Conservation (phyloP, 2,888 invertebrate species). For the Eremobia ochroleuca region DNA sequence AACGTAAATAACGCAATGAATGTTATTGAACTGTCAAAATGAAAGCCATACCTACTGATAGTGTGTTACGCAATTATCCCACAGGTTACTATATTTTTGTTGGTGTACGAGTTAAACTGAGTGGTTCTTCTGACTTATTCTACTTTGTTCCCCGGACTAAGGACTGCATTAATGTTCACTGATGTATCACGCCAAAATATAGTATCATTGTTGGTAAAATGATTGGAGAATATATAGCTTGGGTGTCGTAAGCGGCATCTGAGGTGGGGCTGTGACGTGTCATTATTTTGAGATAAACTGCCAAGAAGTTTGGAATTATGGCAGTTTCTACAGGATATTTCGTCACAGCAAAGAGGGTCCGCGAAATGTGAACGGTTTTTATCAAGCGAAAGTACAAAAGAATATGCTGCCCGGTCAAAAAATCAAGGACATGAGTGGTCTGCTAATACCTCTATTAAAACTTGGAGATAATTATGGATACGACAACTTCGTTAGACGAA, state of each 20-base stretch:
- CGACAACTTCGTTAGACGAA: neutral
- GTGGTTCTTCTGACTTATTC: slow-evolving; percentile 5
- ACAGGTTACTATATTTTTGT: neutral
- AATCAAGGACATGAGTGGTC: neutral
- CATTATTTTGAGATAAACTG: slow-evolving; percentile 9
- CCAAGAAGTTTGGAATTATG: neutral
- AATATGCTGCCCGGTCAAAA: neutral
- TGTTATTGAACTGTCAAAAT: too few species aligned
- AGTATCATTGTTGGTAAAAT: slow-evolving; percentile 37
- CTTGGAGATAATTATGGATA: neutral
- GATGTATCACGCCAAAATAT: slow-evolving; percentile 44
- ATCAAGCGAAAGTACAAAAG: neutral
- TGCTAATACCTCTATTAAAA: neutral
- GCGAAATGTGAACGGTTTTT: neutral
- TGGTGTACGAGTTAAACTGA: neutral
- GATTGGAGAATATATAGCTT: slow-evolving; percentile 43
- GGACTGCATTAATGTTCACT: slow-evolving; percentile 41
- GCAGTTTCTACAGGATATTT: neutral
- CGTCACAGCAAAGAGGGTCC: neutral
- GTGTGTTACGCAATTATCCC: too few species aligned
- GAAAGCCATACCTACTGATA: too few species aligned
- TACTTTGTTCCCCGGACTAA: neutral
- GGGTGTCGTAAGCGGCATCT: slow-evolving; percentile 1
- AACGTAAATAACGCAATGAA: too few species aligned
- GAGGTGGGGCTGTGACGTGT: neutral